Evolutionary conservation across 2,888 invertebrate genomes (phyloP).

Genomic region (Caenorhabditis drosophilae): DNA sequence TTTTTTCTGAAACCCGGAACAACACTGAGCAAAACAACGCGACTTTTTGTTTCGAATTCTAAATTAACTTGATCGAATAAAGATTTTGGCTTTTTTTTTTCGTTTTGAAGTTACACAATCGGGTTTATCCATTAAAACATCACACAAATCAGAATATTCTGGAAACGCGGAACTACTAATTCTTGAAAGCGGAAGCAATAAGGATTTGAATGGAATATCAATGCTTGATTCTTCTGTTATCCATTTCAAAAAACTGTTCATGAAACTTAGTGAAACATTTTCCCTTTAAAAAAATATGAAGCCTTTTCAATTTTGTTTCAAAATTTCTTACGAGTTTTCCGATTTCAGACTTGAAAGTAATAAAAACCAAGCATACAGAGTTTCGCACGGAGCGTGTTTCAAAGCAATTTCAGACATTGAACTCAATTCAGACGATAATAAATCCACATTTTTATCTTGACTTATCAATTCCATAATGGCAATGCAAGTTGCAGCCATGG

Average conservation of each 20-base stretch:
- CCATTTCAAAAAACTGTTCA: constrained; percentile 10
- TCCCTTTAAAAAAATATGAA: constrained; percentile 7
- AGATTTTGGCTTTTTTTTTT: too few relatives aligned
- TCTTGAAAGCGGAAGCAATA: not conserved
- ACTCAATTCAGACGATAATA: not conserved
- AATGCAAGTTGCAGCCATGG: not conserved
- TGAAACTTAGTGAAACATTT: not conserved
- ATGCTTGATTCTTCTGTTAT: not conserved
- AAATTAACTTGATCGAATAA: too few relatives aligned
- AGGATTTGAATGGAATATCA: not conserved
- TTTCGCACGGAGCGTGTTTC: constrained; percentile 18
- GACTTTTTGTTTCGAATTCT: too few relatives aligned
- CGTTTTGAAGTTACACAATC: too few relatives aligned
- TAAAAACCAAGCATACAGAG: constrained; percentile 9
- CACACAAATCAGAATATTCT: too few relatives aligned
- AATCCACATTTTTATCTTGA: too few relatives aligned
- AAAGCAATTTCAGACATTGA: constrained; percentile 12
- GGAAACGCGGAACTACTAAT: too few relatives aligned
- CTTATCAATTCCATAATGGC: not conserved
- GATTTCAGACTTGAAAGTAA: not conserved
- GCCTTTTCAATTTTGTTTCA: not conserved
- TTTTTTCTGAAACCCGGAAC: too few relatives aligned
- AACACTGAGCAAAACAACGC: too few relatives aligned
- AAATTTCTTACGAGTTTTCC: not conserved
- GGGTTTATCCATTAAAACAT: too few relatives aligned